A percentile compares a stretch with the other conserved stretches of the same genome.
These are phyloP conservation scores for Ciconia stormi DNA, from an alignment of 2,113 vertebrate species.

Conservation along the genomic window DNA sequence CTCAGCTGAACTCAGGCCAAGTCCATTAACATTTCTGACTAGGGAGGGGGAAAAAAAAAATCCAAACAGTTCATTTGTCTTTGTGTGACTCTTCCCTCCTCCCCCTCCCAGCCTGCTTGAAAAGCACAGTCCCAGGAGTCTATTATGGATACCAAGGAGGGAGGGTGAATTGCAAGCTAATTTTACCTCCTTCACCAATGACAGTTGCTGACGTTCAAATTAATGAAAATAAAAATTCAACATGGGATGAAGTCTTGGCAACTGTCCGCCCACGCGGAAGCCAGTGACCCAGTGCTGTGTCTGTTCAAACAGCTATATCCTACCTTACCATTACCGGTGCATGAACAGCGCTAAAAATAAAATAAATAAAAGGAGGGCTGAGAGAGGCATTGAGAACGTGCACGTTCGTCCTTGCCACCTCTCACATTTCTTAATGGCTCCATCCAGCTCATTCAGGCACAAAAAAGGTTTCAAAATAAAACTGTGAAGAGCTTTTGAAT, in stretches of 20 bases:
- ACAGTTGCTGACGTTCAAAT: conserved; percentile 57
- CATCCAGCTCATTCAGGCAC: conserved; percentile 16
- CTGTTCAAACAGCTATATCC: background rate
- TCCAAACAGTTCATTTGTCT: conserved; percentile 36
- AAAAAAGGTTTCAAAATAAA: background rate
- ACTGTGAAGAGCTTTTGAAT: background rate
- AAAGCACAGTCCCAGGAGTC: conserved; percentile 11
- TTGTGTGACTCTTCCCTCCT: conserved; percentile 4
- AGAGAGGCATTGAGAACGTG: background rate
- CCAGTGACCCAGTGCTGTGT: conserved; percentile 30
- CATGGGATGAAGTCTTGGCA: conserved; percentile 51
- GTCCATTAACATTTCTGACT: conserved; percentile 29
- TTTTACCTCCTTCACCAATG: conserved; percentile 57
- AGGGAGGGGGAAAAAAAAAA: background rate
- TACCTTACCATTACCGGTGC: background rate
- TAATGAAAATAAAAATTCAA: conserved; percentile 62
- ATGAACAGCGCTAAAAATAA: conserved; percentile 3
- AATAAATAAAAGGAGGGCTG: background rate
- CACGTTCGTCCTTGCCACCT: background rate
- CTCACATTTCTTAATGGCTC: background rate
- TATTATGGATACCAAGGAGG: background rate
- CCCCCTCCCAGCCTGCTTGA: background rate
- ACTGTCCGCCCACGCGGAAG: conserved; percentile 58
- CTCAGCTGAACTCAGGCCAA: conserved; percentile 6
- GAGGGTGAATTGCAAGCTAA: conserved; percentile 30